Evolutionary conservation across 2,113 vertebrate species (phyloP), one percentile per base, ranked within the genome.

Genomic region (Corythaixoides concolor): DNA sequence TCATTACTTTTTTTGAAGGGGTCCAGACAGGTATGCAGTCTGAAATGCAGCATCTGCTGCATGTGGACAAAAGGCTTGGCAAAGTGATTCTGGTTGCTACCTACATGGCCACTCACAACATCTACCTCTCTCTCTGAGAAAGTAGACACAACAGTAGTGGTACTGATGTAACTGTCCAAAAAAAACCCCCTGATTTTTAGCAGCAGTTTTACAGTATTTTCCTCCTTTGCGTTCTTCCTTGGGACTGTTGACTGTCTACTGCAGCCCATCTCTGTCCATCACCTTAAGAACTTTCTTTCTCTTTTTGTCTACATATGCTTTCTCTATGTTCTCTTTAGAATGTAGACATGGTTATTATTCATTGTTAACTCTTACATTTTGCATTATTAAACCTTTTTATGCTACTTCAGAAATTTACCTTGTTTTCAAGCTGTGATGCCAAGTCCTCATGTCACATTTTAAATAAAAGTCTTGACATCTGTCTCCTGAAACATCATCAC

Each of bases 101-200:
- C 21, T 62, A 18, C 1, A 0, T 41, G 11, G 21, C 11, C 11
- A 6, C 16, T 67, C 52, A 23, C 8, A 63, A 3, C 4, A 32
- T 16, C 27, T 73, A 35, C 15, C 27, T 43, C 37, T 6, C 9
- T 64, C 21, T 55, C 11, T 72, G 27, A 39, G n/a, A 67, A 85
- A 67, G 6, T 1, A 80, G 6, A 28, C 6, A 12, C 1, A 4
- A 8, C 15, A 35, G 5, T 10, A 56, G 11, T 16, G 15, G 4
- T 58, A 37, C 4, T 47, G 74, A 55, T 12, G 10, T 18, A 78
- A 18, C 17, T 67, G 37, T 39, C n/a, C 12, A 33, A 39, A 74
- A 39, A 74, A 55, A n/a, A 4, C 2, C 32, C 39, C 23, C 16
- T 2, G 19, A 2, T 27, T 80, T 19, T 73, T 6, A 85, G 6